Conservation (phyloP, 2,113 vertebrate genomes). For the Alouatta palliata region DNA sequence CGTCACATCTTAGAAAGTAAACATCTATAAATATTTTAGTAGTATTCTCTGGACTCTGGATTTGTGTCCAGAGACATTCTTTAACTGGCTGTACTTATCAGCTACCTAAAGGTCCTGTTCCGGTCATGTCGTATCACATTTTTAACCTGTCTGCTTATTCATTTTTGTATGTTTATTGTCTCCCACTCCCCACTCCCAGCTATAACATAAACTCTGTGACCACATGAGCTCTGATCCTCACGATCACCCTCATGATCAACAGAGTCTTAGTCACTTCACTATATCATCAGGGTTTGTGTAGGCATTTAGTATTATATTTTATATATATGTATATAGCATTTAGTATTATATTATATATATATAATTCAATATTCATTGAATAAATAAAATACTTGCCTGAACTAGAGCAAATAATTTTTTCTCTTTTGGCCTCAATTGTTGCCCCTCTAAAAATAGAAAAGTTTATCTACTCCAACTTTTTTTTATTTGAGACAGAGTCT, state of each 20-base stretch:
- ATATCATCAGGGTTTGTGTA: background rate
- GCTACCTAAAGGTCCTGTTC: background rate
- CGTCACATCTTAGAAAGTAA: conserved; percentile 5
- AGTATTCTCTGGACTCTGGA: background rate
- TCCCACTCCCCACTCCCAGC: background rate
- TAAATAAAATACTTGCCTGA: background rate
- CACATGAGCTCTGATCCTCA: background rate
- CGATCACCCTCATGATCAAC: background rate
- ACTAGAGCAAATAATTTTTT: background rate
- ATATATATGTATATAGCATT: too few species aligned
- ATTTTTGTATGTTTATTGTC: background rate
- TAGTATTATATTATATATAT: too few species aligned
- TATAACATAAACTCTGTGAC: background rate
- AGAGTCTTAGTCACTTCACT: background rate
- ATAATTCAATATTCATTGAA: background rate
- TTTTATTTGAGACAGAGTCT: background rate
- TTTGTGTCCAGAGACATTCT: background rate
- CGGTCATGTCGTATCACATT: background rate
- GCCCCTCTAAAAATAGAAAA: conserved; percentile 9
- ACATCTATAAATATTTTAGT: background rate
- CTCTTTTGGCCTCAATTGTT: background rate
- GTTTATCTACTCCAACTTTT: background rate
- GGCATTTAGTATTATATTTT: background rate
- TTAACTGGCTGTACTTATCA: background rate
- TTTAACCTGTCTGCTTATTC: background rate